A percentile compares a stretch with the other conserved stretches of the same genome.
These are phyloP conservation scores for Hoplostethus atlanticus DNA, from an alignment of 2,797 vertebrate species.

Conservation along the genomic window DNA sequence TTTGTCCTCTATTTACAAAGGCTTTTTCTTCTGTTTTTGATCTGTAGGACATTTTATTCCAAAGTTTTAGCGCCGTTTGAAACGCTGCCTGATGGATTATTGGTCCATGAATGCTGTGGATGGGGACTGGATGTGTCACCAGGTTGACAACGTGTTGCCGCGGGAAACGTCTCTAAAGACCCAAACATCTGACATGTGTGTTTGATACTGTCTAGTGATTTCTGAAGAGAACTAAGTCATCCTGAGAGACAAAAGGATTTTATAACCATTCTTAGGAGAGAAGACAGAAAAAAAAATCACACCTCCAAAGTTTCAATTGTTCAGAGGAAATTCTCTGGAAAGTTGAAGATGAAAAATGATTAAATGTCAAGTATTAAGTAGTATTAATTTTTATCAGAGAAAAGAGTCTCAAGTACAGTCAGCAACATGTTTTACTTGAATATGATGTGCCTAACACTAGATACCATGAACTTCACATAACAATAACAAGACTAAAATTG, in stretches of 20 bases:
- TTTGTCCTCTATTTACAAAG: constrained; percentile 56
- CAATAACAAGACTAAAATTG: too few relatives aligned
- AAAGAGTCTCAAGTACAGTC: too few relatives aligned
- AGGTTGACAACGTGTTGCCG: constrained; percentile 73
- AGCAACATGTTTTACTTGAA: too few relatives aligned
- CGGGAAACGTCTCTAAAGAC: constrained; percentile 63
- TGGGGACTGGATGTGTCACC: constrained; percentile 67
- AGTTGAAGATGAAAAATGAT: background rate
- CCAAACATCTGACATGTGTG: constrained; percentile 68
- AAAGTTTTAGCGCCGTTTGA: constrained; percentile 31
- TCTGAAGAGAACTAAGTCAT: constrained; percentile 60
- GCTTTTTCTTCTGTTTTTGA: constrained; percentile 28
- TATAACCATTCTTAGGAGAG: constrained; percentile 36
- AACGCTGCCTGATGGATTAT: constrained; percentile 51
- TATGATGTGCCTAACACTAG: too few relatives aligned
- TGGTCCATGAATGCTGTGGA: constrained; percentile 47
- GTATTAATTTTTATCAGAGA: too few relatives aligned
- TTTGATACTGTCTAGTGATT: constrained; percentile 66
- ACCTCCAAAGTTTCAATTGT: background rate
- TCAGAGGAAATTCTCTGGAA: too few relatives aligned
- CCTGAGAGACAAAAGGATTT: constrained; percentile 47
- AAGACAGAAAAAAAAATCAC: background rate
- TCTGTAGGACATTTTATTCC: constrained; percentile 38
- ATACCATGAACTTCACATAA: too few relatives aligned
- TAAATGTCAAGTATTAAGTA: too few relatives aligned